phyloP scores from a whole-genome alignment of 2,797 vertebrate genomes.

The Onychomys leucogaster region DNA sequence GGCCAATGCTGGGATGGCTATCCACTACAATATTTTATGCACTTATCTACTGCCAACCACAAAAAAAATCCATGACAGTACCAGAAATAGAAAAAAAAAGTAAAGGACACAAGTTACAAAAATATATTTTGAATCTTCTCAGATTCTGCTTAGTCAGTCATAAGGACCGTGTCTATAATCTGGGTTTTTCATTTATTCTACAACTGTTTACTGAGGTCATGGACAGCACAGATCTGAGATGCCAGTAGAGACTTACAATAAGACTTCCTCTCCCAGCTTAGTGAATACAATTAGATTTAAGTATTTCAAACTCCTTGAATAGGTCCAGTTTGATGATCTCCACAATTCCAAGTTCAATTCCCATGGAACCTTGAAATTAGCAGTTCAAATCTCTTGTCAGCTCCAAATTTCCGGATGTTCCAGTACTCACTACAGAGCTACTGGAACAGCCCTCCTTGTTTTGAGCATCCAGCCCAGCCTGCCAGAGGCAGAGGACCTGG shows the following conservation, averaged over 20 bases:
- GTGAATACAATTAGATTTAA: background rate
- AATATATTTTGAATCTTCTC: background rate
- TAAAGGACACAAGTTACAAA: background rate
- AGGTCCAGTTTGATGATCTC: background rate
- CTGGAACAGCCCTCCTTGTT: background rate
- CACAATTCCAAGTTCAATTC: background rate
- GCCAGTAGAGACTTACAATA: background rate
- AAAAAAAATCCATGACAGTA: background rate
- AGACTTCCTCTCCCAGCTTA: background rate
- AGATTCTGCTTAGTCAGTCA: background rate
- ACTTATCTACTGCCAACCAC: background rate
- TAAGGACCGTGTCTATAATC: slow-evolving; percentile 5
- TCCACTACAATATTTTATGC: too few species aligned
- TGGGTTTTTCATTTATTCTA: background rate
- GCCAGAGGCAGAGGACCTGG: background rate
- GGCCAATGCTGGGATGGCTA: too few species aligned
- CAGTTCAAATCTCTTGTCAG: background rate
- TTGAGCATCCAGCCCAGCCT: background rate
- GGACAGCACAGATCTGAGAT: background rate
- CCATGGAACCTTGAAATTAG: background rate
- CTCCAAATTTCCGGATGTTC: background rate
- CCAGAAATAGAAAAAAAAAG: background rate
- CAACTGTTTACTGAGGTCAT: background rate
- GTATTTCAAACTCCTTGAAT: background rate
- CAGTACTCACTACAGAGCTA: background rate